These are phyloP conservation scores for Pristionchus arcanus DNA, from an alignment of 2,888 invertebrate species.

Conservation along the genomic window DNA sequence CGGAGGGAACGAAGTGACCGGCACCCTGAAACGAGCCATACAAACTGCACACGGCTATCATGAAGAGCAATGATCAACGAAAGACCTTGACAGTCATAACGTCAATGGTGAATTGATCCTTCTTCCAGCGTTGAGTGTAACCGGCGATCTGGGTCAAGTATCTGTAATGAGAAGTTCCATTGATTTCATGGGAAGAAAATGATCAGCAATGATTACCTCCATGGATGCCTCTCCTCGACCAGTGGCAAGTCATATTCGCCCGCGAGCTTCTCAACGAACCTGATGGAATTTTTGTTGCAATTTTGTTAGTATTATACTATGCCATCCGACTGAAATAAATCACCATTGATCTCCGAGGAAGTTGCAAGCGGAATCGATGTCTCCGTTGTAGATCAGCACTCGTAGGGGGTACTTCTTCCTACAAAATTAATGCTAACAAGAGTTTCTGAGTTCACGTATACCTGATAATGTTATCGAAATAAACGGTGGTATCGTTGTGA, in stretches of 20 bases:
- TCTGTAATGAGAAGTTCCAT: neutral
- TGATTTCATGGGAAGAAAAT: too few relatives aligned
- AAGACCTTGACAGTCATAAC: slow-evolving; percentile 67
- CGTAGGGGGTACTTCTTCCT: slow-evolving; percentile 59
- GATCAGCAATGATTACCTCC: neutral
- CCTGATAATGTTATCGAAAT: slow-evolving; percentile 57
- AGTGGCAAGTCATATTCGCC: neutral
- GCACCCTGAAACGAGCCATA: slow-evolving; percentile 82
- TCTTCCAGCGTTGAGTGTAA: slow-evolving; percentile 61
- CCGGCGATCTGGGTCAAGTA: slow-evolving; percentile 59
- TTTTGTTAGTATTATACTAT: too few relatives aligned
- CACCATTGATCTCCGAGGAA: slow-evolving; percentile 69
- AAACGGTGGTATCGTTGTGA: slow-evolving; percentile 55
- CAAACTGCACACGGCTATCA: neutral
- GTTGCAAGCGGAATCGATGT: slow-evolving; percentile 67
- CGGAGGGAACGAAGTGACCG: slow-evolving; percentile 89
- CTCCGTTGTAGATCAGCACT: slow-evolving; percentile 68
- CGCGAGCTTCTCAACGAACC: slow-evolving; percentile 50
- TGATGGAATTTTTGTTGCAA: too few relatives aligned
- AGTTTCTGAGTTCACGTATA: neutral
- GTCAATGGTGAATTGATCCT: slow-evolving; percentile 63
- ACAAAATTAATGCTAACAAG: neutral
- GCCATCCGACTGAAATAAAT: neutral
- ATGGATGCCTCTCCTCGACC: neutral
- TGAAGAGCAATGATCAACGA: neutral